phyloP scores from a whole-genome alignment of 2,113 vertebrate genomes.

The Girardinichthys multiradiatus region DNA sequence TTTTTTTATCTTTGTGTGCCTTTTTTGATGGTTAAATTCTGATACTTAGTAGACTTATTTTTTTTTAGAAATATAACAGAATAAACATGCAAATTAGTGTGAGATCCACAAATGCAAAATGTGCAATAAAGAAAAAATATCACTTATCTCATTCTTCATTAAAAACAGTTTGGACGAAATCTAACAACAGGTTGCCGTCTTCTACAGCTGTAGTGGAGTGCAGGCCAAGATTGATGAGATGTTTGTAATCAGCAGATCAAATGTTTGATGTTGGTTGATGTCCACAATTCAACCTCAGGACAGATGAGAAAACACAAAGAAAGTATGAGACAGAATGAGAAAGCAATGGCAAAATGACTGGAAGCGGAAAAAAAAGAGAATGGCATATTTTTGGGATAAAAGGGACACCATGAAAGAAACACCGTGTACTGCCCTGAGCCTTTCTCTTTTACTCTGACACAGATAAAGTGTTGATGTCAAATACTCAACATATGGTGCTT shows the following conservation, averaged over 20 bases:
- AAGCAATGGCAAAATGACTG: not conserved
- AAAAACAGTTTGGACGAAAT: constrained; percentile 18
- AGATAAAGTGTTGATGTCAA: constrained; percentile 31
- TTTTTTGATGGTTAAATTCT: constrained; percentile 15
- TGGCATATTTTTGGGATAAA: constrained; percentile 1
- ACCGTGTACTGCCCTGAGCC: not conserved
- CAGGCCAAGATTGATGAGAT: not conserved
- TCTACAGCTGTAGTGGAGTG: constrained; percentile 14
- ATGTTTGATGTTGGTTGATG: constrained; percentile 14
- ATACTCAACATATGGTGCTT: not conserved
- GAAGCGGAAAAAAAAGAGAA: not conserved
- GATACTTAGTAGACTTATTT: not conserved
- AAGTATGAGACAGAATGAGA: not conserved
- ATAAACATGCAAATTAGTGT: not conserved
- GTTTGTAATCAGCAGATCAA: constrained; percentile 51
- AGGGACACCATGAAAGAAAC: not conserved
- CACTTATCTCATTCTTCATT: constrained; percentile 1
- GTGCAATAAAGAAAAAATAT: not conserved
- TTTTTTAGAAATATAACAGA: constrained; percentile 7
- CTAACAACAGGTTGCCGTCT: constrained; percentile 39
- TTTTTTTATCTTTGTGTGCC: constrained; percentile 17
- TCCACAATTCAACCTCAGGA: not conserved
- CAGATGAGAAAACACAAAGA: not conserved
- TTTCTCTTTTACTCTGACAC: not conserved
- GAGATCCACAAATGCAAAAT: not conserved